A percentile compares a stretch with the other conserved stretches of the same genome.
Evolutionary conservation across 2,113 vertebrate species (phyloP).

Genomic region (Alces alces): DNA sequence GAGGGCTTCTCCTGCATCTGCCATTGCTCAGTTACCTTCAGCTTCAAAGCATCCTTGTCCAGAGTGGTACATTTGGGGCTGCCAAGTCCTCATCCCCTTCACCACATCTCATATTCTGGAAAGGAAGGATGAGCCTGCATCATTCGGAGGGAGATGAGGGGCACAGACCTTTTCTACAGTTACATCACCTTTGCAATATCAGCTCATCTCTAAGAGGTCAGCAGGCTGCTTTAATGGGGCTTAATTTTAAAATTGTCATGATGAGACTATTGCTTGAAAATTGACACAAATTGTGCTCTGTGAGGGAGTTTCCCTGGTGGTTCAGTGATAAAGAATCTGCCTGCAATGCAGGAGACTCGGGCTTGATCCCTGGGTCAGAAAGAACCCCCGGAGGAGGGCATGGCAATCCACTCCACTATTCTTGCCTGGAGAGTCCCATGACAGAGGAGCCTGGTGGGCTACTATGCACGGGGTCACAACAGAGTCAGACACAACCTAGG

Average conservation of each 20-base stretch:
- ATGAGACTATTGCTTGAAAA: background rate
- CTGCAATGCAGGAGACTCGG: background rate
- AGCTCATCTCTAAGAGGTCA: background rate
- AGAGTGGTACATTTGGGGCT: background rate
- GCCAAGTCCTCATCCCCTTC: background rate
- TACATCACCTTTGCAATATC: background rate
- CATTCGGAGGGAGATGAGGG: background rate
- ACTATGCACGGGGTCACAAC: background rate
- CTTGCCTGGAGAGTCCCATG: background rate
- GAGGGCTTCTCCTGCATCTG: background rate
- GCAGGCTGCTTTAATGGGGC: background rate
- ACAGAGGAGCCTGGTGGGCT: background rate
- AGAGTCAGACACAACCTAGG: background rate
- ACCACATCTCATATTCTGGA: background rate
- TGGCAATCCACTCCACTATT: background rate
- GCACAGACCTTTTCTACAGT: background rate
- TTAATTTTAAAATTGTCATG: background rate
- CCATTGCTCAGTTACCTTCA: background rate
- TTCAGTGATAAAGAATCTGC: background rate
- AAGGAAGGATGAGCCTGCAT: background rate
- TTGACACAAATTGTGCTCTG: background rate
- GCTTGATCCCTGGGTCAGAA: background rate
- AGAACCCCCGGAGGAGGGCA: background rate
- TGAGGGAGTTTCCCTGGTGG: background rate
- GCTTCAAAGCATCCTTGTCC: background rate